Evolutionary conservation across 2,888 invertebrate species (phyloP).

Genomic region (Ichneumon xanthorius): DNA sequence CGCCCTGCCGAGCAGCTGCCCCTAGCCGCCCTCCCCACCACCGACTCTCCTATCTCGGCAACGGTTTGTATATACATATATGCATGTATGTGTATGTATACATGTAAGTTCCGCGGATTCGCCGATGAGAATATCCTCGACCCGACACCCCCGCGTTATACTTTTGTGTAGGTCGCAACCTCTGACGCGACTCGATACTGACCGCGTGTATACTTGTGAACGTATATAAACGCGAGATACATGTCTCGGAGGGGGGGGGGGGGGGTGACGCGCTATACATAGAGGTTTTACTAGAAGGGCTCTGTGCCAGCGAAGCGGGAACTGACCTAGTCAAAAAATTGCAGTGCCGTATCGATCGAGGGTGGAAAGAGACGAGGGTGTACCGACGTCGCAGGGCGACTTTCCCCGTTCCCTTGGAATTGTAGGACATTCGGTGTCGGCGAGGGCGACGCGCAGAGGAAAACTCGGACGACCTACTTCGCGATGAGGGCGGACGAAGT

Average conservation of each 20-base stretch:
- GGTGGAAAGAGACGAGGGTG: background rate
- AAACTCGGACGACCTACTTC: background rate
- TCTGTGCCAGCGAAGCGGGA: conserved; percentile 65
- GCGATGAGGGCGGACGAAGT: background rate
- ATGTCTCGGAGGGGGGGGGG: background rate
- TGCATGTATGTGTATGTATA: no score
- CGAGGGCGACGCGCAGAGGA: background rate
- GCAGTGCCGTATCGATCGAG: conserved; percentile 62
- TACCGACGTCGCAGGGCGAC: background rate
- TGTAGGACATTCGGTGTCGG: conserved; percentile 25
- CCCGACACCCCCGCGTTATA: conserved; percentile 58
- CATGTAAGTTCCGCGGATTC: conserved; percentile 43
- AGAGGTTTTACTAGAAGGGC: conserved; percentile 37
- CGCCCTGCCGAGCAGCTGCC: conserved; percentile 54
- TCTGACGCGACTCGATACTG: conserved; percentile 63
- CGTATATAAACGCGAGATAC: background rate
- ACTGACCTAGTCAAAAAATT: conserved; percentile 74
- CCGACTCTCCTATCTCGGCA: conserved; percentile 33
- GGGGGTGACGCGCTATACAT: conserved; percentile 9
- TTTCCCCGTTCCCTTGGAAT: background rate
- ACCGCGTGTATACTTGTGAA: conserved; percentile 16
- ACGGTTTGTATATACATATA: no score
- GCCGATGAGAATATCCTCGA: conserved; percentile 67
- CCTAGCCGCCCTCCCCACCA: conserved; percentile 21
- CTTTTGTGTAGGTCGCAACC: conserved; percentile 70